A percentile compares a stretch with the other conserved stretches of the same genome.
These are phyloP conservation scores for Diarsia brunnea DNA, from an alignment of 2,888 invertebrate genomes.

Conservation along the genomic window DNA sequence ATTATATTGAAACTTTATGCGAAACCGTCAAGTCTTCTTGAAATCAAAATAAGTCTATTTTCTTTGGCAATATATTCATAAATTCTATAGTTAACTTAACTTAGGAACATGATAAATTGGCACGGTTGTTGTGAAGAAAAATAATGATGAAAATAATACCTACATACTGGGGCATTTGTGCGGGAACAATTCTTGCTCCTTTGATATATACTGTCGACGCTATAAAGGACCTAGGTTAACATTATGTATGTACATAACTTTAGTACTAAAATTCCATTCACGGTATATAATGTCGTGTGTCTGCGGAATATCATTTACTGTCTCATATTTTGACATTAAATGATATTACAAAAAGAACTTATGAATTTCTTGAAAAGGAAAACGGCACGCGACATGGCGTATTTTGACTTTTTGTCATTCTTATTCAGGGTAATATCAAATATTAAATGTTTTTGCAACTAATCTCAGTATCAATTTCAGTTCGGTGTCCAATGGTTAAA, in stretches of 20 bases:
- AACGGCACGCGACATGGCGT: conserved; percentile 48
- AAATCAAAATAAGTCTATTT: background rate
- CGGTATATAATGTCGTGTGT: conserved; percentile 46
- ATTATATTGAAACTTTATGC: background rate
- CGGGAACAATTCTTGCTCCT: conserved; percentile 10
- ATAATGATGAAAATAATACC: background rate
- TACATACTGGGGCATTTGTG: background rate
- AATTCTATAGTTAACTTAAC: background rate
- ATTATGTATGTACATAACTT: conserved; percentile 38
- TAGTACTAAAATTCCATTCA: conserved; percentile 30
- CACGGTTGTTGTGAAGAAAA: background rate
- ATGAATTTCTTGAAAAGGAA: conserved; percentile 46
- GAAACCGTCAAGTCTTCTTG: background rate
- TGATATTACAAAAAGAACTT: conserved; percentile 58
- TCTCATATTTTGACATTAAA: conserved; percentile 59
- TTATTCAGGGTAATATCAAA: conserved; percentile 13
- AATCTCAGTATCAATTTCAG: background rate
- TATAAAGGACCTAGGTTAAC: conserved; percentile 15
- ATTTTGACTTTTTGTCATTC: conserved; percentile 26
- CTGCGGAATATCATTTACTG: conserved; percentile 51
- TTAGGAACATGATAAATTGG: background rate
- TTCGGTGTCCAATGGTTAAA: background rate
- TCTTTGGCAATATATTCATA: background rate
- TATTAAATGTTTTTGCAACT: conserved; percentile 5
- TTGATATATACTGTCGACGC: conserved; percentile 19